Evolutionary conservation across 2,888 invertebrate genomes (phyloP).

Genomic region (Cheilosia grossa): DNA sequence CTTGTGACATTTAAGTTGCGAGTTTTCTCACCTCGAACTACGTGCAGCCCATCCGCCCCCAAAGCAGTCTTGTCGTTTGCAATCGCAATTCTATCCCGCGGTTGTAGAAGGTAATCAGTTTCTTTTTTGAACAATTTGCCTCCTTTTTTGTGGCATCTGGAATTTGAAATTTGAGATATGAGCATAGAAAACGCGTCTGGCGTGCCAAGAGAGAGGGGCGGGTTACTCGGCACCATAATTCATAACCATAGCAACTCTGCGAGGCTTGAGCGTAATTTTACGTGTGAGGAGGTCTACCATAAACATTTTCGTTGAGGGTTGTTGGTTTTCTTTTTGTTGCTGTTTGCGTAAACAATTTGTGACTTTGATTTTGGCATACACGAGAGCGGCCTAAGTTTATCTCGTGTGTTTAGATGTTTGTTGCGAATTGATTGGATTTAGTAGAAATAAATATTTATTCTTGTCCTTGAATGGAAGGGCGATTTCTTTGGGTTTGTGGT

Average conservation of each 20-base stretch:
- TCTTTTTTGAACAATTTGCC: neutral
- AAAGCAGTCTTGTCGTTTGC: constrained; percentile 47
- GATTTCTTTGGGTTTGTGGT: too few relatives aligned
- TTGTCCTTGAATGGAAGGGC: too few relatives aligned
- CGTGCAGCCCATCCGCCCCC: neutral
- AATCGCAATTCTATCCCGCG: constrained; percentile 45
- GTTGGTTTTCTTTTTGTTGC: neutral
- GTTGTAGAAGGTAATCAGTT: neutral
- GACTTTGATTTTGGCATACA: constrained; percentile 45
- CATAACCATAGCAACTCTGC: constrained; percentile 16
- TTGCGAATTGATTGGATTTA: too few relatives aligned
- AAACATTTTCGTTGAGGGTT: neutral
- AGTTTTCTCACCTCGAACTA: constrained; percentile 34
- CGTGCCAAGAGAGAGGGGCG: constrained; percentile 16
- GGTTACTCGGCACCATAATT: constrained; percentile 28
- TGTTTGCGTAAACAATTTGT: neutral
- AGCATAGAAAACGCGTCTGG: constrained; percentile 42
- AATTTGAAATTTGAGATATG: constrained; percentile 68
- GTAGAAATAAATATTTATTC: too few relatives aligned
- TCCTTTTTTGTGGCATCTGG: constrained; percentile 55
- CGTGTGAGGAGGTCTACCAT: constrained; percentile 33
- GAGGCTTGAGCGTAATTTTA: constrained; percentile 35
- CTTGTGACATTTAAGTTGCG: constrained; percentile 70
- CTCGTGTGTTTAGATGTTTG: too few relatives aligned
- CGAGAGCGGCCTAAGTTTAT: constrained; percentile 8